phyloP scores from a whole-genome alignment of 2,888 invertebrate genomes.

The Sarcophaga caerulescens region DNA sequence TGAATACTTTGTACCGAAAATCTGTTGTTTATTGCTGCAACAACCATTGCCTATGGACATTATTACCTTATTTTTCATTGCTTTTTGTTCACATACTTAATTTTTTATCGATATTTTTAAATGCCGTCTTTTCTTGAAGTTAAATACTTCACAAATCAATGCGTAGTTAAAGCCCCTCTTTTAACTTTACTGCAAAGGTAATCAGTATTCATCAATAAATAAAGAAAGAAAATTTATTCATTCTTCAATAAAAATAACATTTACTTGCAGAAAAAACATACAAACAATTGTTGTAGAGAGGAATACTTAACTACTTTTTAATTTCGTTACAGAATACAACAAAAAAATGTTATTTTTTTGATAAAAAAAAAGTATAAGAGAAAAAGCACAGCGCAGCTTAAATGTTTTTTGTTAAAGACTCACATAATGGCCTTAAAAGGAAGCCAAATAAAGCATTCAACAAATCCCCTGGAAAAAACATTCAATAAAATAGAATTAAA shows the following conservation, averaged over 20 bases:
- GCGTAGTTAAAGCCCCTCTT: not conserved
- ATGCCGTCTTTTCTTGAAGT: not conserved
- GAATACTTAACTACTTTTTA: constrained; percentile 41
- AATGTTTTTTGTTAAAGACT: constrained; percentile 45
- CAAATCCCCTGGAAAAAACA: constrained; percentile 65
- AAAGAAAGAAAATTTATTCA: constrained; percentile 42
- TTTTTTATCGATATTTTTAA: too few relatives aligned
- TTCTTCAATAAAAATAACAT: constrained; percentile 39
- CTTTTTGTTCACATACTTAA: too few relatives aligned
- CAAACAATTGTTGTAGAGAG: constrained; percentile 50
- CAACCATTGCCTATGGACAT: too few relatives aligned
- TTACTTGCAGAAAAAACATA: constrained; percentile 25
- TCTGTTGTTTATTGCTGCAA: too few relatives aligned
- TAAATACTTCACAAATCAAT: not conserved
- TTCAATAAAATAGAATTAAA: constrained; percentile 68
- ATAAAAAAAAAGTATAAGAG: not conserved
- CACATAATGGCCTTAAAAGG: constrained; percentile 56
- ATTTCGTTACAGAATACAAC: constrained; percentile 25
- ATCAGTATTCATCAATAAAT: constrained; percentile 58
- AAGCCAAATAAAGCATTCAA: constrained; percentile 67
- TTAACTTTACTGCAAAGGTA: constrained; percentile 10
- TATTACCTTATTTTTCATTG: too few relatives aligned
- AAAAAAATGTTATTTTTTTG: not conserved
- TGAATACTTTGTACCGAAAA: too few relatives aligned
- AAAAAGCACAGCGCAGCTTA: constrained; percentile 12